phyloP scores from a whole-genome alignment of 1,140 invertebrate species.

The Diabrotica undecimpunctata region DNA sequence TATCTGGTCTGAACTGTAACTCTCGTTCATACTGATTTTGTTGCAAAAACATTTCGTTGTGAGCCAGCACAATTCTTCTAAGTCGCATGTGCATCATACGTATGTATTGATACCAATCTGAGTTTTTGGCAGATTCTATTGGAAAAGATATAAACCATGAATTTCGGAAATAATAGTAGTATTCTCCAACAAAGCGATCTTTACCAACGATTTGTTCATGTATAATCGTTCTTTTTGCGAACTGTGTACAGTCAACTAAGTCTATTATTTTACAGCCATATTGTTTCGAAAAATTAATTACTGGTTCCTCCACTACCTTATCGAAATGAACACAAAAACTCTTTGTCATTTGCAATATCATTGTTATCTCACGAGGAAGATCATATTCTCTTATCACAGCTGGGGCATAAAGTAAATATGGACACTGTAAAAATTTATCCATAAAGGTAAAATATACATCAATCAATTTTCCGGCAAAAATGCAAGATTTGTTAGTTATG shows the following conservation, averaged over 20 bases:
- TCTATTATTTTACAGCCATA: conserved; percentile 40
- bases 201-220: conserved; percentile 22
- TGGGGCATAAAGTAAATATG: conserved; percentile 33
- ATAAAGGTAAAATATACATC: conserved; percentile 33
- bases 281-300: conserved; percentile 21
- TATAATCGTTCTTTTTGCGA: conserved; percentile 21
- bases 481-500: conserved; percentile 27
- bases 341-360: conserved; percentile 36
- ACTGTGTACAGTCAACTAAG: conserved; percentile 35
- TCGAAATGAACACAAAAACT: conserved; percentile 40
- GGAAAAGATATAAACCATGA: conserved; percentile 37
- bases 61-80: conserved; percentile 36
- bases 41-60: conserved; percentile 38
- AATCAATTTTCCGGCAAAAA: conserved; percentile 38
- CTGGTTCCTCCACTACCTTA: conserved; percentile 32
- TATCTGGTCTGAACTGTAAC: conserved; percentile 22
- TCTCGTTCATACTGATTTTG: conserved; percentile 36
- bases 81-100: conserved; percentile 40
- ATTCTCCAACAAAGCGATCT: conserved; percentile 27
- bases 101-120: conserved; percentile 30
- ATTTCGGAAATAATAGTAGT: conserved; percentile 34
- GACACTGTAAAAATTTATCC: conserved; percentile 32
- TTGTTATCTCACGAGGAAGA: conserved; percentile 33
- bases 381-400: conserved; percentile 33
- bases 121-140: conserved; percentile 25